These are phyloP conservation scores for Hydrozoanthus gracilis DNA, from an alignment of 92 coral and sea anemone genomes.

Conservation along the genomic window DNA sequence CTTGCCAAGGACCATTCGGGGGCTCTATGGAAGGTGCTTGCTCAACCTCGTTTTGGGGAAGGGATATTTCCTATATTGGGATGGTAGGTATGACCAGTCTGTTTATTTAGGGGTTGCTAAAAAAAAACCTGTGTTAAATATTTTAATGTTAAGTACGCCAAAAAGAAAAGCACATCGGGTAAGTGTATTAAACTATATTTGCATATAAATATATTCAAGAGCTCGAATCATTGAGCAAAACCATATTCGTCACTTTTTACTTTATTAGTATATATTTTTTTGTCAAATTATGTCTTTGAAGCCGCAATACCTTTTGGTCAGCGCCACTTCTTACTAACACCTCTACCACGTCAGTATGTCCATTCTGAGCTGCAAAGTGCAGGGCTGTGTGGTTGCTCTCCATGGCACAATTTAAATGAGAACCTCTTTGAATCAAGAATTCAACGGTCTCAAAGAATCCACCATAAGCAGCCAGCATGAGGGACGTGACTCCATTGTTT, in stretches of 20 bases:
- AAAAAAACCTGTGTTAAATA: no score
- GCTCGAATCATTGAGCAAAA: no score
- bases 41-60: no score
- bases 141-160: no score
- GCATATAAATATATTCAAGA: no score
- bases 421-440: constrained; percentile 43
- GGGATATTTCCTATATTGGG: no score
- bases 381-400: constrained; percentile 59
- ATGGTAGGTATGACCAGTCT: no score
- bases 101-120: no score
- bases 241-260: neutral
- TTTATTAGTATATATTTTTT: neutral
- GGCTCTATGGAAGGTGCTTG: no score
- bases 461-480: constrained; percentile 63
- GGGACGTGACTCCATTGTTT: constrained; percentile 50
- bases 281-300: neutral
- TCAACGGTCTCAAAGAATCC: constrained; percentile 55
- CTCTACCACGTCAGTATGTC: constrained; percentile 54
- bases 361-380: constrained; percentile 73
- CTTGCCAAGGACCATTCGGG: no score
- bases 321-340: constrained; percentile 46
- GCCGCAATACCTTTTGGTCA: constrained; percentile 14
- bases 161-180: no score
- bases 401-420: constrained; percentile 52
- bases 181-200: no score